Evolutionary conservation across 1,140 invertebrate species (phyloP).

Genomic region (Gryon sp.): DNA sequence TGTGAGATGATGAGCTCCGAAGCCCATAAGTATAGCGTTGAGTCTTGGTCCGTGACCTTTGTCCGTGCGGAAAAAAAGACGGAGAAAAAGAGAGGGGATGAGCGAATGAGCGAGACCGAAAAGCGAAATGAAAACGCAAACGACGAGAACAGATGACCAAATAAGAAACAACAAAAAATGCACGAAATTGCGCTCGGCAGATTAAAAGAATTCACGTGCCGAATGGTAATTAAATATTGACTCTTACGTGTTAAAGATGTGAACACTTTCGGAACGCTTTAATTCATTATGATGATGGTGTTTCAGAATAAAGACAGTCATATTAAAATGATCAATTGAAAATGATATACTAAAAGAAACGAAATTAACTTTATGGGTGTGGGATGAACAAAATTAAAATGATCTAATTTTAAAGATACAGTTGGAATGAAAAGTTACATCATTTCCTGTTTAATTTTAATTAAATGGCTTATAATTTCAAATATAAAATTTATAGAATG

Average conservation of each 20-base stretch:
- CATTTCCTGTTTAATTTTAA: no score
- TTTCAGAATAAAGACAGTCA: slow-evolving; percentile 5
- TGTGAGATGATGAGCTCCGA: slow-evolving; percentile 75
- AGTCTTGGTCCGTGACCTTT: slow-evolving; percentile 72
- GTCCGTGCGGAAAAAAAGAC: slow-evolving; percentile 62
- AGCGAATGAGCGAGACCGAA: slow-evolving; percentile 18
- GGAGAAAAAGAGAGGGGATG: slow-evolving; percentile 22
- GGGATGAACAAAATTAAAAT: no score
- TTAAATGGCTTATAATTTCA: no score
- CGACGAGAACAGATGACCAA: slow-evolving; percentile 7
- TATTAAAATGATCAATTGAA: not conserved
- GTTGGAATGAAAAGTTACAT: no score
- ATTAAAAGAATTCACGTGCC: slow-evolving; percentile 57
- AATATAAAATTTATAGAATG: no score
- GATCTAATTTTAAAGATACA: no score
- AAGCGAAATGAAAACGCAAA: not conserved
- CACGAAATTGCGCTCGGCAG: slow-evolving; percentile 48
- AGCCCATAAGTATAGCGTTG: slow-evolving; percentile 76
- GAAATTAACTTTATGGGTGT: no score
- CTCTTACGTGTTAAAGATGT: slow-evolving; percentile 30
- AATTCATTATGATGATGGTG: slow-evolving; percentile 1
- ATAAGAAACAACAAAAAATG: slow-evolving; percentile 42
- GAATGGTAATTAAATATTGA: slow-evolving; percentile 62
- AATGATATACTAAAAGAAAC: no score
- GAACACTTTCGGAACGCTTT: slow-evolving; percentile 17